Evolutionary conservation across 1,140 invertebrate species (phyloP), one percentile per base, ranked within the genome.

Genomic region (Hyphantria cunea): DNA sequence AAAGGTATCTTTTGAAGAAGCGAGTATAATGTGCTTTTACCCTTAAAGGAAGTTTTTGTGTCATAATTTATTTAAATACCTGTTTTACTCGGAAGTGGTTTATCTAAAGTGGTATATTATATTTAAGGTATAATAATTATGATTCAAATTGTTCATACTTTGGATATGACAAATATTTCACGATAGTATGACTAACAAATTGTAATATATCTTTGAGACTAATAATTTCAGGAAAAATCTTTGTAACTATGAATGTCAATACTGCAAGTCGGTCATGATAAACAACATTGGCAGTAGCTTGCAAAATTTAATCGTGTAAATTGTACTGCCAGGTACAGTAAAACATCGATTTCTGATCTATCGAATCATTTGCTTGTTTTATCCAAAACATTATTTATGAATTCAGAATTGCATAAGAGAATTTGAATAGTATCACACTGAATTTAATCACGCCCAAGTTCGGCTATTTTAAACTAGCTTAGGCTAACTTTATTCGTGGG

Each of bases 381-480:
- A 37, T 2, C 34, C 8, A 11, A 37, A 37, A 2, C 34, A 37
- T 2, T 37, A 37, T 11, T 7, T 37, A 37, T 37, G 34, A 11
- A 32, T 31, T 5, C 17, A 25, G 17, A 5, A 59, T 5, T 52
- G 32, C 31, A 61, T 49, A 37, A 61, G 51, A 33, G 32, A 11
- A 44, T 48, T 59, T 14, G 25, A 45, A 25, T 45, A 4, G 39
- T 52, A 37, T 17, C 6, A 11, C 11, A 37, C 3, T 52, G 44
- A 53, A 53, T 51, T 60, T 51, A 51, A 60, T 60, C 48, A 60
- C 32, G 58, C 33, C 34, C 34, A 31, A 41, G 13, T 15, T 42
- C 31, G 11, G 39, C 39, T 31, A 54, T 44, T 54, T 17, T 54
- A n/a, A n/a, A n/a, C n/a, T n/a, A n/a, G n/a, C n/a, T n/a, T n/a